A percentile compares a stretch with the other conserved stretches of the same genome.
These are phyloP conservation scores for Holotrichia oblita DNA, from an alignment of 1,140 invertebrate species.

Conservation along the genomic window DNA sequence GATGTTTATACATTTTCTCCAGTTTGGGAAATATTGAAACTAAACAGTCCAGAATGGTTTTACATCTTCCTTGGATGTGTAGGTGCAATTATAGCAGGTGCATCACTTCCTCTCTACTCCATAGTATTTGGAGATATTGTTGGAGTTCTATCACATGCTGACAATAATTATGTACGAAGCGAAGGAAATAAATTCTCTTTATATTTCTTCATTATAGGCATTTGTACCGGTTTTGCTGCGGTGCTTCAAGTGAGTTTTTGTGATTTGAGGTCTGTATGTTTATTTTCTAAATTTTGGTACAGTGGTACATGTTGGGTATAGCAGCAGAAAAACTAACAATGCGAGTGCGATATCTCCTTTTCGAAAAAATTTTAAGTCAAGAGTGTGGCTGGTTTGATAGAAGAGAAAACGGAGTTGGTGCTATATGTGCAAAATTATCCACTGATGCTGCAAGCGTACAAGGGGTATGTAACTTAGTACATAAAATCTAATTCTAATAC, in stretches of 20 bases:
- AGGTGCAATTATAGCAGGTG: slow-evolving; percentile 74
- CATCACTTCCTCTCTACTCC: slow-evolving; percentile 78
- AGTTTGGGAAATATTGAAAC: slow-evolving; percentile 67
- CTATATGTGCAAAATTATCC: slow-evolving; percentile 75
- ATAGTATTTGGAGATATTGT: slow-evolving; percentile 83
- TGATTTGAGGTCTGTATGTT: not conserved
- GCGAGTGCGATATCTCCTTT: slow-evolving; percentile 70
- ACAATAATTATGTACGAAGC: slow-evolving; percentile 62
- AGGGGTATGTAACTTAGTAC: slow-evolving; percentile 64
- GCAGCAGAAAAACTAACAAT: slow-evolving; percentile 78
- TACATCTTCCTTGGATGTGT: slow-evolving; percentile 73
- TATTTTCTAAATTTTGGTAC: slow-evolving; percentile 39
- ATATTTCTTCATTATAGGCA: slow-evolving; percentile 74
- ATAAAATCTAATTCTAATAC: not conserved
- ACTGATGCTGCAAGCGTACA: slow-evolving; percentile 80
- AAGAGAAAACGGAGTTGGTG: slow-evolving; percentile 72
- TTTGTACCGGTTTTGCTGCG: slow-evolving; percentile 74
- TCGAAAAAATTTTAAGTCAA: slow-evolving; percentile 74
- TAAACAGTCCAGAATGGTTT: slow-evolving; percentile 78
- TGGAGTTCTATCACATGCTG: slow-evolving; percentile 63
- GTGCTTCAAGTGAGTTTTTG: slow-evolving; percentile 67
- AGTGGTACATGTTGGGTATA: slow-evolving; percentile 67
- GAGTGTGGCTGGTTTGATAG: slow-evolving; percentile 82
- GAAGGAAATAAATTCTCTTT: slow-evolving; percentile 73
- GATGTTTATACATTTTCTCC: slow-evolving; percentile 53